phyloP scores from a whole-genome alignment of 1,140 invertebrate genomes.

The Trinorchestia longiramus region DNA sequence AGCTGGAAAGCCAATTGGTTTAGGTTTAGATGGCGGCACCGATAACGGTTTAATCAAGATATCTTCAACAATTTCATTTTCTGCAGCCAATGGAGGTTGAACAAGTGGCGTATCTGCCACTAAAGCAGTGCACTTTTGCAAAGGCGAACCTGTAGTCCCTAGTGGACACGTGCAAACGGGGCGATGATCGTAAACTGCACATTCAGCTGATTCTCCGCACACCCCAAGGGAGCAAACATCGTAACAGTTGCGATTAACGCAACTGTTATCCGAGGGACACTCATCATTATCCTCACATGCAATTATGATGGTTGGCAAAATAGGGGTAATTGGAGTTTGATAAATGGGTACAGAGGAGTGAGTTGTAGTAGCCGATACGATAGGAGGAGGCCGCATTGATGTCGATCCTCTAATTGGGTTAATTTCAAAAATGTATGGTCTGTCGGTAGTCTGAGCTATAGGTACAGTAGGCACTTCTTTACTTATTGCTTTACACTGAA shows the following conservation, averaged over 20 bases:
- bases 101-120: conserved; percentile 68
- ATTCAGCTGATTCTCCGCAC: conserved; percentile 71
- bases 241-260: conserved; percentile 76
- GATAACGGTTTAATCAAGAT: conserved; percentile 49
- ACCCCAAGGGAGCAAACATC: conserved; percentile 80
- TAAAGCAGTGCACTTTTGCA: conserved; percentile 81
- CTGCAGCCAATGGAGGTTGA: conserved; percentile 9
- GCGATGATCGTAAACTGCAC: conserved; percentile 63
- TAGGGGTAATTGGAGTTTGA: conserved; percentile 53
- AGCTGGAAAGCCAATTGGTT: conserved; percentile 59
- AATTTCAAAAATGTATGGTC: neutral
- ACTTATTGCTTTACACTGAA: conserved; percentile 48
- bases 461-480: neutral
- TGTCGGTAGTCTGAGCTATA: neutral
- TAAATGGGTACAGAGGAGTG: conserved; percentile 51
- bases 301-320: conserved; percentile 52
- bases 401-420: conserved; percentile 44
- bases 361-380: conserved; percentile 53
- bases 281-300: conserved; percentile 71
- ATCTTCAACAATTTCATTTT: conserved; percentile 1
- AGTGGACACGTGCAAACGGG: conserved; percentile 77
- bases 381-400: conserved; percentile 52
- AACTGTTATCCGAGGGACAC: conserved; percentile 81
- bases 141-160: conserved; percentile 86
- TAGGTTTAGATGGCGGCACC: neutral